Conservation (phyloP, 2,888 invertebrate genomes). For the Cheilosia grossa region DNA sequence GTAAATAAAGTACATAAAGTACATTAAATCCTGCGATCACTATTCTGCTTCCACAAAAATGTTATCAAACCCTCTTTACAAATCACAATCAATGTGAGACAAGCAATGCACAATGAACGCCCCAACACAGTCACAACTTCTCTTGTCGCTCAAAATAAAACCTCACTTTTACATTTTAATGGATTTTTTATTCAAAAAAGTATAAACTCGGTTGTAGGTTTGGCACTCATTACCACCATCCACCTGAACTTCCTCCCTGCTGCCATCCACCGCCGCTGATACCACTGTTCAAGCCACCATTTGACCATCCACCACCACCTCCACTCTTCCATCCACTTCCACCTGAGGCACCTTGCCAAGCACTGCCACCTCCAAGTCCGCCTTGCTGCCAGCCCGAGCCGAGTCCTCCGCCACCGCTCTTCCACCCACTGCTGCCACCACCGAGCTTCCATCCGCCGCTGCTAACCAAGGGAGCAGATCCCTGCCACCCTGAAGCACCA, state of each 20-base stretch:
- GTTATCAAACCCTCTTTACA: too few relatives aligned
- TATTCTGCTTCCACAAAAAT: too few relatives aligned
- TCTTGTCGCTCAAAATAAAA: not conserved
- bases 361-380: constrained; percentile 72
- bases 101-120: too few relatives aligned
- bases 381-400: constrained; percentile 58
- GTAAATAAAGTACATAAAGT: too few relatives aligned
- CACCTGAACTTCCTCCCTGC: constrained; percentile 50
- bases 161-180: not conserved
- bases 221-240: constrained; percentile 30
- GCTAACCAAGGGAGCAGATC: constrained; percentile 35
- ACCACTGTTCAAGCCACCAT: constrained; percentile 68
- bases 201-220: not conserved
- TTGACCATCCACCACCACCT: constrained; percentile 49
- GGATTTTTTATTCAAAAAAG: constrained; percentile 5
- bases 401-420: constrained; percentile 64
- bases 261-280: constrained; percentile 69
- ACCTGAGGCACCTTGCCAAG: constrained; percentile 39
- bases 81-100: too few relatives aligned
- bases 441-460: constrained; percentile 59
- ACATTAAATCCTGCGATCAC: too few relatives aligned
- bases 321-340: constrained; percentile 45
- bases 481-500: constrained; percentile 40
- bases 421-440: constrained; percentile 64
- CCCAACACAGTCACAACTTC: too few relatives aligned